phyloP scores from a whole-genome alignment of 1,140 invertebrate genomes.

The Drosophila mojavensis region DNA sequence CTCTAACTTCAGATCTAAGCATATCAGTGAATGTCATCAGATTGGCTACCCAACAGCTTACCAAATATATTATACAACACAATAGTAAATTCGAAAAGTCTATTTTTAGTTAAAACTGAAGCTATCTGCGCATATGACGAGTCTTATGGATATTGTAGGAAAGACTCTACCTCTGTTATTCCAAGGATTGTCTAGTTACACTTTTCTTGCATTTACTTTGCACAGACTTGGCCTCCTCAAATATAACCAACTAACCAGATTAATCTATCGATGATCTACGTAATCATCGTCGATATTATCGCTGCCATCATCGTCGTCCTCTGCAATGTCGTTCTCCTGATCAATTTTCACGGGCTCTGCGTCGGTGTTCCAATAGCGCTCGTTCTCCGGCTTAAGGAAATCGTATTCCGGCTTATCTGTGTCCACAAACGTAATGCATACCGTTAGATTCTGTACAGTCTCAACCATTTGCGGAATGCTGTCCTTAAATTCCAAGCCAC shows the following conservation, averaged over 20 bases:
- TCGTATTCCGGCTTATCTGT: slow-evolving; percentile 57
- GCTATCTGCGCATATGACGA: not conserved
- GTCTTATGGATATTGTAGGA: no score
- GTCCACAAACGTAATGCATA: slow-evolving; percentile 61
- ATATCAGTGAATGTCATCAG: not conserved
- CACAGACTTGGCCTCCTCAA: not conserved
- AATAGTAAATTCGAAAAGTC: not conserved
- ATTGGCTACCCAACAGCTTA: not conserved
- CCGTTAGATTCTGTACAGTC: slow-evolving; percentile 65
- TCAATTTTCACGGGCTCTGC: slow-evolving; percentile 28
- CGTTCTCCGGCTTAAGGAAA: slow-evolving; percentile 65
- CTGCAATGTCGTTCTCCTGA: slow-evolving; percentile 32
- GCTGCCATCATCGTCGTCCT: slow-evolving; percentile 33
- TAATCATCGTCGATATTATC: slow-evolving; percentile 46
- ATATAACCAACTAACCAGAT: not conserved
- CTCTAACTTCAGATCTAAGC: slow-evolving; percentile 61
- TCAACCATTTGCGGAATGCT: slow-evolving; percentile 69
- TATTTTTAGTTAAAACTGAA: not conserved
- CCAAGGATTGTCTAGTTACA: no score
- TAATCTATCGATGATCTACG: slow-evolving; percentile 57
- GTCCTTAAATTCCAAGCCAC: slow-evolving; percentile 48
- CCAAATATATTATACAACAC: not conserved
- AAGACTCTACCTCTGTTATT: no score
- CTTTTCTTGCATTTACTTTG: slow-evolving; percentile 10
- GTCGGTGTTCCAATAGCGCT: slow-evolving; percentile 71